Conservation (phyloP, 2,113 vertebrate genomes). For the Bettongia penicillata region DNA sequence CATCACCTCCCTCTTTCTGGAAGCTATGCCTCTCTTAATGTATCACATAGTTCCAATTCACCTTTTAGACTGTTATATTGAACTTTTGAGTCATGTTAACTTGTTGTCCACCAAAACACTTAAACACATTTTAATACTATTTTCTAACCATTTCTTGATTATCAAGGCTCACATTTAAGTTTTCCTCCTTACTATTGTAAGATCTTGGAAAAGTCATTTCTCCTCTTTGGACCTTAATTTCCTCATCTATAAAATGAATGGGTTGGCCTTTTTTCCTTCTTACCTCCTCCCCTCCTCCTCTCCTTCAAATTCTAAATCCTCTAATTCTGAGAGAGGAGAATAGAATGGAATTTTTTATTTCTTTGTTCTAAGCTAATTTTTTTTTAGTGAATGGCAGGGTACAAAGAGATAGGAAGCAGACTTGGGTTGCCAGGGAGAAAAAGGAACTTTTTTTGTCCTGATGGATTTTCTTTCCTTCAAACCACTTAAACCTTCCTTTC, state of each 20-base stretch:
- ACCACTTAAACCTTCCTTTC: not conserved
- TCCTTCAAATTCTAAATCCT: not conserved
- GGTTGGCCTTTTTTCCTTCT: not conserved
- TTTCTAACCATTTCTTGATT: not conserved
- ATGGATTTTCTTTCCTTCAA: not conserved
- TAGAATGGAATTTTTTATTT: not conserved
- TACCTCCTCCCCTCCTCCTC: not conserved
- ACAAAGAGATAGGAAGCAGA: not conserved
- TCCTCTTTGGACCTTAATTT: not conserved
- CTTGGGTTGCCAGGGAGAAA: not conserved
- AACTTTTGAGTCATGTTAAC: not conserved
- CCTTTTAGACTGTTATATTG: not conserved
- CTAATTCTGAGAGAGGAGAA: not conserved
- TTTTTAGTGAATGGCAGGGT: not conserved
- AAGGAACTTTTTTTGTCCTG: not conserved
- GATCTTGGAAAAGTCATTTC: not conserved
- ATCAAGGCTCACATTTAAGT: not conserved
- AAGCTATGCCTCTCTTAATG: not conserved
- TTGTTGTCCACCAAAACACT: not conserved
- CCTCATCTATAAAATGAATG: not conserved
- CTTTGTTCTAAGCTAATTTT: not conserved
- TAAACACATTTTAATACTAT: not conserved
- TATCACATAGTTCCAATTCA: not conserved
- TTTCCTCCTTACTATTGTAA: not conserved
- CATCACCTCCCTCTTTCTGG: not conserved